phyloP scores from a whole-genome alignment of 1,140 invertebrate genomes.

The Bombus fervidus region DNA sequence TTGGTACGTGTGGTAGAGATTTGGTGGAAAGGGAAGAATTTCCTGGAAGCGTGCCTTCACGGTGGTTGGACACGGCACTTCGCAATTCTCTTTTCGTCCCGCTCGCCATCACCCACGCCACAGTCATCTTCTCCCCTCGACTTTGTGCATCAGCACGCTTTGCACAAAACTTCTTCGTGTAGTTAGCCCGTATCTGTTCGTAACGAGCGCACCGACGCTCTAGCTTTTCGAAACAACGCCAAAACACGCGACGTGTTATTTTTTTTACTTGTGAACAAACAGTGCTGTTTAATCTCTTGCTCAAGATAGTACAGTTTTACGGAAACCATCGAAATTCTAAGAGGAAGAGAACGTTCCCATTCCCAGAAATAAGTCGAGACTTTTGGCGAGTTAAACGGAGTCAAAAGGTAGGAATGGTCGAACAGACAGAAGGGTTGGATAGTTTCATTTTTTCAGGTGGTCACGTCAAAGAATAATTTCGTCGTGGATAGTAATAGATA shows the following conservation, averaged over 20 bases:
- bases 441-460: no score
- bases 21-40: conserved; percentile 75
- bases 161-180: conserved; percentile 67
- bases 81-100: conserved; percentile 75
- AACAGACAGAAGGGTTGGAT: no score
- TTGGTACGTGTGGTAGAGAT: conserved; percentile 46
- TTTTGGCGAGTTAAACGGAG: neutral
- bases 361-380: neutral
- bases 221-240: neutral
- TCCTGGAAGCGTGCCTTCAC: conserved; percentile 81
- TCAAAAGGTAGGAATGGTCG: conserved; percentile 38
- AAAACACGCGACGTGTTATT: conserved; percentile 3
- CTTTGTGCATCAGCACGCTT: conserved; percentile 61
- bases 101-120: conserved; percentile 62
- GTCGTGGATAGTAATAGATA: neutral
- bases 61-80: conserved; percentile 77
- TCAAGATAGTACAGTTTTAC: neutral
- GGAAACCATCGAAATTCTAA: neutral
- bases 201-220: conserved; percentile 60
- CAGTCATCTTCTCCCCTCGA: conserved; percentile 67
- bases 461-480: neutral
- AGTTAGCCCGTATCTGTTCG: conserved; percentile 64
- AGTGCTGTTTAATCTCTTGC: neutral
- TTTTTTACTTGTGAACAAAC: neutral
- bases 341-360: neutral